Conservation (phyloP, 2,797 vertebrate species). For the Manis javanica region DNA sequence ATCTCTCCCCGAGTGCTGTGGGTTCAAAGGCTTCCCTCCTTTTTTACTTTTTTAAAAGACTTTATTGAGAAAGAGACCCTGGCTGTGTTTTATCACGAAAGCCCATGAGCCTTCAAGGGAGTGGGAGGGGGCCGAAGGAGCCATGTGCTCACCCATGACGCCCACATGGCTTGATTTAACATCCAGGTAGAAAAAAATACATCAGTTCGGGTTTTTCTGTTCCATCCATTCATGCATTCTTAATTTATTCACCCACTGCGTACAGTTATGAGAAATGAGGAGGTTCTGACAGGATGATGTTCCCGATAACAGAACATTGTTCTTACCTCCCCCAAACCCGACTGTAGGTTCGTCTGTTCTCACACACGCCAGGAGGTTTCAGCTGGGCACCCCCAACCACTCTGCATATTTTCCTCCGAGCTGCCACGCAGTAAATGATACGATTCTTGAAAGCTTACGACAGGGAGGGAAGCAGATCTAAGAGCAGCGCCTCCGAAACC, state of each 20-base stretch:
- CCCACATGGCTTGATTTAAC: not conserved
- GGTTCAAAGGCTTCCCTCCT: too few relatives aligned
- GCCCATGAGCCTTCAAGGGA: not conserved
- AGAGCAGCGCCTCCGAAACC: constrained; percentile 41
- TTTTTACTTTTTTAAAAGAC: too few relatives aligned
- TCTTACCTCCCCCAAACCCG: not conserved
- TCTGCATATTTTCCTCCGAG: not conserved
- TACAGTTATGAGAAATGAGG: fast-evolving
- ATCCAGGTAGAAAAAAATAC: not conserved
- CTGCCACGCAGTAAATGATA: constrained; percentile 57
- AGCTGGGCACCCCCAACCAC: not conserved
- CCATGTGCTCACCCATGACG: not conserved
- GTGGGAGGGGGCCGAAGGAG: not conserved
- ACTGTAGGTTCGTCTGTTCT: not conserved
- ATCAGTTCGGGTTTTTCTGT: not conserved
- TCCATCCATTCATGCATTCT: not conserved
- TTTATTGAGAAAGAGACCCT: not conserved
- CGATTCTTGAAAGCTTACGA: not conserved
- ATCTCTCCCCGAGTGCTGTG: fast-evolving
- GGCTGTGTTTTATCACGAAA: not conserved
- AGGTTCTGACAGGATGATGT: not conserved
- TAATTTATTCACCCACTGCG: not conserved
- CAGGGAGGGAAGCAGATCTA: constrained; percentile 9
- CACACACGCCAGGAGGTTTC: fast-evolving
- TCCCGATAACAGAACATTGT: too few relatives aligned